A percentile compares a stretch with the other conserved stretches of the same genome.
phyloP scores from a whole-genome alignment of 2,113 vertebrate species.

The Plecturocebus donacophilus region DNA sequence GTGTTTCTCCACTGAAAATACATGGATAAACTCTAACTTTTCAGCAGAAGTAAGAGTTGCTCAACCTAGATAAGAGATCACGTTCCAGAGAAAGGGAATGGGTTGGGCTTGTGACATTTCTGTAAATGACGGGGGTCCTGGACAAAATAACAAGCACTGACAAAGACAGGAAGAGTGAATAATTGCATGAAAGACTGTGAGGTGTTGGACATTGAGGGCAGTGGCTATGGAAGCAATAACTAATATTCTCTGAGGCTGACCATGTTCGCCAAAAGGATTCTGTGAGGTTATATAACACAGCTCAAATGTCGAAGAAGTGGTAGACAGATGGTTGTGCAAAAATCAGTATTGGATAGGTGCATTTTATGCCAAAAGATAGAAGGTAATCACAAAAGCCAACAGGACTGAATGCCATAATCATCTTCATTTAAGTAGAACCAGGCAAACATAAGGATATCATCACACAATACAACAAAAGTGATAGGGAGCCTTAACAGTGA shows the following conservation, averaged over 20 bases:
- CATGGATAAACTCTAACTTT: neutral
- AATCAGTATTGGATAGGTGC: accelerated
- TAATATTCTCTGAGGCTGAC: neutral
- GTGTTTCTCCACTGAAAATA: neutral
- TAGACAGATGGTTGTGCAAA: neutral
- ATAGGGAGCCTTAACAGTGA: neutral
- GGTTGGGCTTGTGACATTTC: accelerated
- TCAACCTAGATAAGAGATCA: neutral
- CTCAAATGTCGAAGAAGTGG: neutral
- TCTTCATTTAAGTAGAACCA: neutral
- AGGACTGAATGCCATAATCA: neutral
- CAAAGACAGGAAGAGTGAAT: neutral
- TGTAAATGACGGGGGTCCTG: neutral
- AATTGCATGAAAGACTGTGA: neutral
- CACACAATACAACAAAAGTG: accelerated
- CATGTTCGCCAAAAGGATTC: neutral
- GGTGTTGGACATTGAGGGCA: neutral
- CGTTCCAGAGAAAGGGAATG: neutral
- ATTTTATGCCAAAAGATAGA: neutral
- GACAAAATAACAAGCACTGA: neutral
- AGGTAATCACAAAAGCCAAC: neutral
- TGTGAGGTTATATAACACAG: neutral
- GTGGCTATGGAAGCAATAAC: neutral
- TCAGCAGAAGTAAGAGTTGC: neutral
- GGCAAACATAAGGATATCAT: neutral